Evolutionary conservation across 2,797 vertebrate species (phyloP).

Genomic region (Cyprinella venusta): DNA sequence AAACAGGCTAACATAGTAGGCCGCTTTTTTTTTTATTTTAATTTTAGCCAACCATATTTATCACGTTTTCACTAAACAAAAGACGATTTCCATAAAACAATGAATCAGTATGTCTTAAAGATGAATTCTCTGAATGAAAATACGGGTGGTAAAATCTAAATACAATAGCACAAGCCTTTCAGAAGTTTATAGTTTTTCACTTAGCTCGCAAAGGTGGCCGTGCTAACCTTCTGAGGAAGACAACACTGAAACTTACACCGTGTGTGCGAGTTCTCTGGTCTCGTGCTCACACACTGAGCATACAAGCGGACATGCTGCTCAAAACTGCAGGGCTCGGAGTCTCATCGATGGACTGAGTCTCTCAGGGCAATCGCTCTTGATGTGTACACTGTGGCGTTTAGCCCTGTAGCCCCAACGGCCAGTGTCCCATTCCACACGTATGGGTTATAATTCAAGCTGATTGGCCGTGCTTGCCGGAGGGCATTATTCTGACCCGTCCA

Average conservation of each 20-base stretch:
- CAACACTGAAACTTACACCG: not conserved
- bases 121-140: constrained; percentile 42
- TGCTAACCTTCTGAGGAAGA: constrained; percentile 49
- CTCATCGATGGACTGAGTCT: constrained; percentile 55
- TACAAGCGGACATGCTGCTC: not conserved
- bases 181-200: constrained; percentile 48
- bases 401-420: constrained; percentile 66
- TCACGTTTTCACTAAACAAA: constrained; percentile 50
- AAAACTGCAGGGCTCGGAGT: constrained; percentile 10
- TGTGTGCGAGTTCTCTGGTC: not conserved
- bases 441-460: constrained; percentile 80
- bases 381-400: constrained; percentile 68
- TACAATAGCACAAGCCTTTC: constrained; percentile 50
- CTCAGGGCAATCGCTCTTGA: constrained; percentile 69
- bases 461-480: constrained; percentile 80
- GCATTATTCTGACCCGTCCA: constrained; percentile 80
- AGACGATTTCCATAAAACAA: constrained; percentile 53
- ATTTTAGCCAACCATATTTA: constrained; percentile 50
- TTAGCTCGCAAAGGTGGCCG: constrained; percentile 40
- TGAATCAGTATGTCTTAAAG: constrained; percentile 52
- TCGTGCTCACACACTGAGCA: constrained; percentile 35
- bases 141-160: constrained; percentile 45
- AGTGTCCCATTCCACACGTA: constrained; percentile 67
- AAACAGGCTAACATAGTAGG: constrained; percentile 23
- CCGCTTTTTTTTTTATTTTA: constrained; percentile 21